Conservation (phyloP, 2,888 invertebrate species). For the Xylophagus ater region DNA sequence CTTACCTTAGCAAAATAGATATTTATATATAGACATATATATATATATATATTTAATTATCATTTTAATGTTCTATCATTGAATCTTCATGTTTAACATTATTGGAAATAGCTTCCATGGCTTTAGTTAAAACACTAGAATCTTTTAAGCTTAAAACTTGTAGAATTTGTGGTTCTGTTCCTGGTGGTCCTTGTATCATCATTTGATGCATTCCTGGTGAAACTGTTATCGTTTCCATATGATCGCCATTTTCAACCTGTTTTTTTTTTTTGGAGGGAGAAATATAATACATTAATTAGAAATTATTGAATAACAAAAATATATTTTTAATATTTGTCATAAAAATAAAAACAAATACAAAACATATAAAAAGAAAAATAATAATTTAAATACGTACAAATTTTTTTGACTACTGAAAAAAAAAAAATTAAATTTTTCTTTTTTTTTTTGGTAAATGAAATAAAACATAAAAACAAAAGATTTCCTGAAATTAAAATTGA, state of each 20-base stretch:
- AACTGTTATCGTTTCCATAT: slow-evolving; percentile 63
- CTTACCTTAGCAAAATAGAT: too few species aligned
- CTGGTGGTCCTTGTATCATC: slow-evolving; percentile 61
- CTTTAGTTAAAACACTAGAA: slow-evolving; percentile 68
- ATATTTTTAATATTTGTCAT: background rate
- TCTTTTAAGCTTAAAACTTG: slow-evolving; percentile 80
- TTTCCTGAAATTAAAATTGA: too few species aligned
- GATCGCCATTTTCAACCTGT: slow-evolving; percentile 67
- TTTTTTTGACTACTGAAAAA: too few species aligned
- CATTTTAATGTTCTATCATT: slow-evolving; percentile 36
- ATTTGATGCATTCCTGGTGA: slow-evolving; percentile 72
- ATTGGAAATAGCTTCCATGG: slow-evolving; percentile 55
- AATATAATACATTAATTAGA: slow-evolving; percentile 6
- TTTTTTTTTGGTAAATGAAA: too few species aligned
- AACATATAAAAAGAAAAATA: slow-evolving; percentile 3
- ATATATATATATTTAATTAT: too few species aligned
- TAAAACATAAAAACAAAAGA: too few species aligned
- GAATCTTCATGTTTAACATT: slow-evolving; percentile 64
- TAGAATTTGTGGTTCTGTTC: slow-evolving; percentile 62
- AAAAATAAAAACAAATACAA: slow-evolving; percentile 1
- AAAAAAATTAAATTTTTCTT: too few species aligned
- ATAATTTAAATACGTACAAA: slow-evolving; percentile 4
- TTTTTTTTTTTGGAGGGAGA: too few species aligned
- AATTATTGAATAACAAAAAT: slow-evolving; percentile 7
- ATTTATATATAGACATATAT: too few species aligned